Conservation (phyloP, 2,113 vertebrate genomes). For the Atrichornis clamosus region DNA sequence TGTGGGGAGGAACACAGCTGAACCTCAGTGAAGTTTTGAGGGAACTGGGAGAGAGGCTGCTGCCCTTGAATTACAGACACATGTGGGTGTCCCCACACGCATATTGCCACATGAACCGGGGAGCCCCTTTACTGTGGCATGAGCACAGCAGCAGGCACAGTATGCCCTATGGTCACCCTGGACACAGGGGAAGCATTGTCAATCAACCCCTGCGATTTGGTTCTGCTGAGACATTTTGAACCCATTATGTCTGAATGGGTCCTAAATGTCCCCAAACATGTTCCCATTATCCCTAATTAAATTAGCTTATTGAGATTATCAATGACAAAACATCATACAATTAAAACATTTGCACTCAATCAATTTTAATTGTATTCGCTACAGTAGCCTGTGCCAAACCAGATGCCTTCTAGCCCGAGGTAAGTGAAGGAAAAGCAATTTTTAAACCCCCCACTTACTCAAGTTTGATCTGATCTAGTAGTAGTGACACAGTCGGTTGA, state of each 20-base stretch:
- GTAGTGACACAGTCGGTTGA: neutral
- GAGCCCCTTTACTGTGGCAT: neutral
- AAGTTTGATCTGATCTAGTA: neutral
- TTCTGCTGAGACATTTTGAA: slow-evolving; percentile 14
- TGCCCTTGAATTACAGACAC: neutral
- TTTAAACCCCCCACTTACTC: slow-evolving; percentile 14
- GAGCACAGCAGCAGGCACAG: neutral
- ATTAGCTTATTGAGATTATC: slow-evolving; percentile 34
- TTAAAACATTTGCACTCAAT: slow-evolving; percentile 63
- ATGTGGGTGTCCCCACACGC: neutral
- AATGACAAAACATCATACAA: slow-evolving; percentile 39
- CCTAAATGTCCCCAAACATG: slow-evolving; percentile 1
- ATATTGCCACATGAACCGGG: neutral
- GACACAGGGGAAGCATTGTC: neutral
- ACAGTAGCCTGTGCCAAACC: neutral
- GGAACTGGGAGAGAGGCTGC: neutral
- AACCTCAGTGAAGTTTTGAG: neutral
- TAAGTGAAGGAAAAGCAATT: slow-evolving; percentile 26
- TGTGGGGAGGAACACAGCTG: neutral
- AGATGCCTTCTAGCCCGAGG: slow-evolving; percentile 35
- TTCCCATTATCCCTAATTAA: slow-evolving; percentile 30
- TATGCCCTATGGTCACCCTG: neutral
- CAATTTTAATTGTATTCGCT: slow-evolving; percentile 59
- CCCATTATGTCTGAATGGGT: neutral
- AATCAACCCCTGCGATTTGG: neutral